Conservation (phyloP, 2,797 vertebrate species). For the Lepidocolaptes lacrymiger region DNA sequence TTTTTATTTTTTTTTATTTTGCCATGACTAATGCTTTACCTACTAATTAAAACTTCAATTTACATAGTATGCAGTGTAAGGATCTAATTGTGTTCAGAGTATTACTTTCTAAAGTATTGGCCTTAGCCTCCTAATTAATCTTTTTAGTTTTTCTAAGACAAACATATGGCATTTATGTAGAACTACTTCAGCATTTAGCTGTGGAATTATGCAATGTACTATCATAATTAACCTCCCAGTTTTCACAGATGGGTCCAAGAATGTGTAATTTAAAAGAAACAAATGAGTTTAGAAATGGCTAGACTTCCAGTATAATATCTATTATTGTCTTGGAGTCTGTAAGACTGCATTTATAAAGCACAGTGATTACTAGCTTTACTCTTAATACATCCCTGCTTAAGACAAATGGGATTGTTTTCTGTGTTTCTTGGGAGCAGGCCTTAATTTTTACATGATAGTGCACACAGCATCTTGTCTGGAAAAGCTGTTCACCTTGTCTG, state of each 20-base stretch:
- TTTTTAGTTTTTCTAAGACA: constrained; percentile 69
- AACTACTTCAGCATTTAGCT: constrained; percentile 71
- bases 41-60: constrained; percentile 74
- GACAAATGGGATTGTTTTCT: not conserved
- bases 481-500: constrained; percentile 45
- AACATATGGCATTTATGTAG: constrained; percentile 78
- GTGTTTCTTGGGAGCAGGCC: constrained; percentile 1
- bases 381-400: not conserved
- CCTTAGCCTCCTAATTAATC: constrained; percentile 78
- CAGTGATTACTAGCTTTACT: constrained; percentile 4
- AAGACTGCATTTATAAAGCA: constrained; percentile 3
- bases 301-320: constrained; percentile 36
- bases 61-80: constrained; percentile 40
- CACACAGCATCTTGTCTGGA: constrained; percentile 25
- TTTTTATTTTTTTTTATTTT: constrained; percentile 29
- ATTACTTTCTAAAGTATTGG: constrained; percentile 64
- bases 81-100: constrained; percentile 70
- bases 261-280: constrained; percentile 74
- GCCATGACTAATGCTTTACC: constrained; percentile 39
- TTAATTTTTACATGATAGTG: not conserved
- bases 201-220: constrained; percentile 70
- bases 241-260: constrained; percentile 76
- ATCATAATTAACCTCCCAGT: constrained; percentile 75
- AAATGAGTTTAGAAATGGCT: constrained; percentile 51
- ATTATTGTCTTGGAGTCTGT: constrained; percentile 24